Base-by-base conservation (phyloP, 2,888 invertebrate genomes). In the Drosophila kanekoi region DNA sequence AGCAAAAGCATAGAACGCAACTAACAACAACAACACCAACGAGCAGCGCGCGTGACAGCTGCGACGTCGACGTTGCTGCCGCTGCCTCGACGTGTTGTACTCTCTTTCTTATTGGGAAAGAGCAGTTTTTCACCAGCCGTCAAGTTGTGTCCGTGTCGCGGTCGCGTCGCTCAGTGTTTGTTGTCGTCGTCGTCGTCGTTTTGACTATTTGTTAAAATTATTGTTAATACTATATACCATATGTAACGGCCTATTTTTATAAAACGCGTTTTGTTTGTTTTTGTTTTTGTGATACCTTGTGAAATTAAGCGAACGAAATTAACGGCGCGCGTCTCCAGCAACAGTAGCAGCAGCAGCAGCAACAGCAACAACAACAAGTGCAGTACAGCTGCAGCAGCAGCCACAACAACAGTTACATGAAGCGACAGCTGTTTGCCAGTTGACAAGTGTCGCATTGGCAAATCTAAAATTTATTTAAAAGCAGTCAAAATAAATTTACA, bases 81-180 rank as follows among this genome's bases (percentile, higher is more conserved):
- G 57, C 44, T 43, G 73, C 35, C 64, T 61, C 52, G 61, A 63
- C 62, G 53, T 73, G 69, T 60, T 73, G 47, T 75, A 74, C 79
- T 76, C 75, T 74, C 79, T 76, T 72, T 77, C 77, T 70, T 80
- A 77, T 80, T 77, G 80, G 77, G 80, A 77, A 80, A 79, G 80
- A 79, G 79, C 79, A 79, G 80, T 79, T 81, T 79, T 80, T 81
- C 82, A 78, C 60, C 74, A 78, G 63, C 77, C 74, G 78, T 79
- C 78, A 81, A 81, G 78, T 81, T 62, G 77, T 51, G 66, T 65
- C 78, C 67, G 81, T 77, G 72, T 81, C 77, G 77, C 76, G 77
- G 72, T 77, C 77, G 81, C 77, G 65, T 69, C 67, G 66, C 18
- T 57, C 44, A 65, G 1, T 65, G 65, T 72, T 62, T 78, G 59